Evolutionary conservation across 2,113 vertebrate species (phyloP), one percentile per base, ranked within the genome.

Genomic region (Bungarus multicinctus): DNA sequence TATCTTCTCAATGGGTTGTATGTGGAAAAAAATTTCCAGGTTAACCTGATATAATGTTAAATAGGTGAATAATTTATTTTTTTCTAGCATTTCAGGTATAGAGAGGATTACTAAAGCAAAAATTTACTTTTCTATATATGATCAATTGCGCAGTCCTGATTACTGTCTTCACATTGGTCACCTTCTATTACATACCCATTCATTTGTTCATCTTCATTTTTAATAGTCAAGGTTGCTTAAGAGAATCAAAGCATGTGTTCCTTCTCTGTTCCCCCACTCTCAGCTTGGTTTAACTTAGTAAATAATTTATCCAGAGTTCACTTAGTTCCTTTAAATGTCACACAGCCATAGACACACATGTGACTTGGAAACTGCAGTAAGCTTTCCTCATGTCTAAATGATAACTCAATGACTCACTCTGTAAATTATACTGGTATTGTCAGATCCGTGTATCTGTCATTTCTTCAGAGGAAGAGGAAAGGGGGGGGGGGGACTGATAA

Each of bases 291-390:
- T 95, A 90, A 94, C 93, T 95, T 96, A 95, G 53, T 90, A 95
- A 96, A 97, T 97, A 97, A 98, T 98, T 96, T 97, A 95, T 90
- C 64, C 45, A 93, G 95, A 97, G 96, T 94, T 97, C 96, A 97
- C 93, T 95, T 52, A 89, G 94, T 94, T 95, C 97, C 96, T 97
- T 96, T 97, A 98, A 98, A 98, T 98, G 98, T 98, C 98, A 98
- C 50, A 95, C 95, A 96, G 94, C 94, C 92, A 96, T 53, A 27
- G 85, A 90, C 90, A 43, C 11, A 93, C 97, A 97, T 98, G 97
- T 98, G 97, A 97, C 96, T 97, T 95, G 94, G 95, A 95, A 97
- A 93, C 54, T 95, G 95, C 95, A 95, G 92, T 94, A 96, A 91
- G 60, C 97, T 93, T 96, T 94, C 89, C 95, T 93, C 85, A 91